Evolutionary conservation across 2,888 invertebrate species (phyloP).

Genomic region (Drosophila diplacantha): DNA sequence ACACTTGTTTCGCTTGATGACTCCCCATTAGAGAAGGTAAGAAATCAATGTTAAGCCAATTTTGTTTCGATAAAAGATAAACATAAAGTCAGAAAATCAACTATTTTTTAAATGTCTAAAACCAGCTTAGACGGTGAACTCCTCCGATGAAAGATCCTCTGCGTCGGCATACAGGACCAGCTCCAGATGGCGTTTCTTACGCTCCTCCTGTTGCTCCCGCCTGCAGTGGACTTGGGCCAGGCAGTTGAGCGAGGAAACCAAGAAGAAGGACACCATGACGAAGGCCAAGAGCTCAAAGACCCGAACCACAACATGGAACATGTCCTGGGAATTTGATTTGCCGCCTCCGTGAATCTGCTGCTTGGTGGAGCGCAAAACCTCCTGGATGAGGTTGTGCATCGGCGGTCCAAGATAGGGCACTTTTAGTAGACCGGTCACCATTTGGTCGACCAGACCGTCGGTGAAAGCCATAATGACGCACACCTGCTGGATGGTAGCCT

Average conservation of each 20-base stretch:
- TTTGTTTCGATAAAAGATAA: background rate
- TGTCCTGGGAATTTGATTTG: constrained; percentile 73
- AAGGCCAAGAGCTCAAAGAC: constrained; percentile 93
- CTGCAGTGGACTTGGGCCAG: constrained; percentile 95
- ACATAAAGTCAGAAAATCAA: background rate
- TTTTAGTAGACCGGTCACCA: constrained; percentile 79
- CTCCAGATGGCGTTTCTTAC: constrained; percentile 3
- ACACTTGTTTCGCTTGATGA: background rate
- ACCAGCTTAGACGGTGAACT: background rate
- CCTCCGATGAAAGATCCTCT: constrained; percentile 1
- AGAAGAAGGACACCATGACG: constrained; percentile 94
- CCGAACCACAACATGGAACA: constrained; percentile 79
- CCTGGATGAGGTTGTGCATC: constrained; percentile 90
- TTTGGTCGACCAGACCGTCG: constrained; percentile 91
- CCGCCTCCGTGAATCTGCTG: constrained; percentile 82
- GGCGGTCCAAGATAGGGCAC: constrained; percentile 89
- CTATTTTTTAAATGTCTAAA: background rate
- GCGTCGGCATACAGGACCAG: constrained; percentile 5
- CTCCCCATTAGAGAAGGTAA: background rate
- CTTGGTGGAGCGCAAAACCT: constrained; percentile 92
- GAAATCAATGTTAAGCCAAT: background rate
- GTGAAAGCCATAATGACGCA: constrained; percentile 97
- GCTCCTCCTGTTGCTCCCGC: constrained; percentile 78
- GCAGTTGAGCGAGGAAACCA: constrained; percentile 96
- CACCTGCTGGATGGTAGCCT: constrained; percentile 98